Evolutionary conservation across 2,888 invertebrate species (phyloP), one percentile per base, ranked within the genome.

Genomic region (Branchipolynoe longqiensis): DNA sequence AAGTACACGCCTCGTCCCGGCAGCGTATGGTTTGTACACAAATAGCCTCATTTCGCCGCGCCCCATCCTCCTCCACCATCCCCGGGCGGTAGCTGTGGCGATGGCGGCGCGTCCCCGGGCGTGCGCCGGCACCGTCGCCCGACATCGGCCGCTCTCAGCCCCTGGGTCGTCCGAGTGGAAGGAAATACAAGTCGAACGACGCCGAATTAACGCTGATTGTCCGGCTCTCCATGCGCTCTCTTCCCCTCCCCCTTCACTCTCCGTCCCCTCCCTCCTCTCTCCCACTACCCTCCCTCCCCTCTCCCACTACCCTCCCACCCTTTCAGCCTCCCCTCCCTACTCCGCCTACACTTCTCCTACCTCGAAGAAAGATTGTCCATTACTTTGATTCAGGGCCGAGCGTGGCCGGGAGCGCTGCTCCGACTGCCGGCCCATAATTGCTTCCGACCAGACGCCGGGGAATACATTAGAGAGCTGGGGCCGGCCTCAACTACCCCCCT

Each of bases 181-280:
- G 78, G 54, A 78, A 48, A 78, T 54, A 78, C 78, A 78, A 78
- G 78, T 48, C 41, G 31, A 78, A 78, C 33, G 78, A 48, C 78
- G 78, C 48, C 78, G 54, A 78, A 78, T 78, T 78, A 54, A 41
- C 6, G 48, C 41, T 78, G 78, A 78, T 78, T 78, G 78, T 78
- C 69, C 69, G 18, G 1, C 31, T 2, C 28, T 14, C 31, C n/a
- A 12, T n/a, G 25, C 48, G 12, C 14, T 41, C 48, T 0, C 73
- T 73, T 28, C 25, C 1, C 1, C 62, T 14, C 69, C 69, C 38
- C 22, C 38, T 69, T 69, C 31, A n/a, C n/a, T n/a, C n/a, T n/a
- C n/a, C n/a, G n/a, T n/a, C n/a, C 69, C 69, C 38, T 1, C 31
- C 2, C 28, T 14, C 31, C n/a, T 18, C 18, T 12, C 48, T 1